Base-by-base conservation (phyloP, 2,888 invertebrate genomes). In the Orchesellides sinensis region DNA sequence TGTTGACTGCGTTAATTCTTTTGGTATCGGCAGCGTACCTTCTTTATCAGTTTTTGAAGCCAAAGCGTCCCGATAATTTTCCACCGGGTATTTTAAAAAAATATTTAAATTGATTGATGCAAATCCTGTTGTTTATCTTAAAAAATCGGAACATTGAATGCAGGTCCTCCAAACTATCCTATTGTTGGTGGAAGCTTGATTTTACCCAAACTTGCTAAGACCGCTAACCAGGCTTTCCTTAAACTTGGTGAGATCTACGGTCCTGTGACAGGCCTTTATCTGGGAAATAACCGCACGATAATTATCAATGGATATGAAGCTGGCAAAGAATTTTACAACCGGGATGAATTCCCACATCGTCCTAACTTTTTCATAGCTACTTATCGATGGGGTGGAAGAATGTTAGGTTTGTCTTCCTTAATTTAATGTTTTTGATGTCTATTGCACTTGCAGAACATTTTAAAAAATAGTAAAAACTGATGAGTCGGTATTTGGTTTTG, bases 261-360 rank as follows among this genome's bases (percentile, higher is more conserved):
- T 0, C 90, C 92, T 23, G 89, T 93, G 0, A 87, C 93, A 1
- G 93, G 93, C 0, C 86, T 93, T 1, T 92, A 92, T 89, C 89
- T 93, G 35, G 93, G 93, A 0, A 89, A 89, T 2, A 91, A 92
- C 61, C 89, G 90, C 5, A 90, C 92, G 0, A 91, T 93, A 1
- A 91, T 92, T 0, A 93, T 92, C 0, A 91, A 91, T 25, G 92
- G 92, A 0, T 92, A 91, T 87, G 90, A 91, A 1, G 86, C 91
- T 0, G 90, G 93, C 0, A 91, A 91, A 14, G 90, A 92, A 74
- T 91, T 94, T 1, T 90, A 94, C 61, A 89, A 90, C 0, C 89
- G 90, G 14, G 93, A 93, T 73, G 93, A 92, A 23, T 94, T 92
- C 86, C 92, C 93, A 80, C 93, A 92, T 0, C 90, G 94, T 23